phyloP scores from a whole-genome alignment of 1,140 invertebrate genomes.

The Physella acuta region DNA sequence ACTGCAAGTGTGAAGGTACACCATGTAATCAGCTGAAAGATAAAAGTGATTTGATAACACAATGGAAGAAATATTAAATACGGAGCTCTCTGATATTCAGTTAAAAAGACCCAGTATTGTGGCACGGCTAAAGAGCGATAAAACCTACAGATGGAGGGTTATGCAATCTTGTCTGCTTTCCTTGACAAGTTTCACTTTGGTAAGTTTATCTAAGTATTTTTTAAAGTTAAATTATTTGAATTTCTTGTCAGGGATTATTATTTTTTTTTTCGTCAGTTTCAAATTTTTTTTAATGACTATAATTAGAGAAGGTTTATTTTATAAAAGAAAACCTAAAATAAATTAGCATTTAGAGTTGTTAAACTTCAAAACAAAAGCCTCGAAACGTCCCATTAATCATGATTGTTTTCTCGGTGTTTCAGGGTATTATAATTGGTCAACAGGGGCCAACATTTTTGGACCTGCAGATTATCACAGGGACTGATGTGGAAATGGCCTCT shows the following conservation, averaged over 20 bases:
- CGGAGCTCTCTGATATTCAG: too few species aligned
- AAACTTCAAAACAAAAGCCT: not conserved
- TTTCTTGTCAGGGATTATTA: not conserved
- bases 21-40: too few species aligned
- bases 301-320: not conserved
- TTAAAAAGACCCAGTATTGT: too few species aligned
- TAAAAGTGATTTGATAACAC: too few species aligned
- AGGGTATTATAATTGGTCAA: constrained; percentile 36
- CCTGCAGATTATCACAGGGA: constrained; percentile 35
- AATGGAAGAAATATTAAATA: too few species aligned
- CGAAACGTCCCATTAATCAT: not conserved
- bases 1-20: too few species aligned
- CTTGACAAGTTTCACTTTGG: constrained; percentile 6
- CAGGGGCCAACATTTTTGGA: constrained; percentile 38
- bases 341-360: too few species aligned
- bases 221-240: not conserved
- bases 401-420: constrained; percentile 15
- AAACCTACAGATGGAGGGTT: not conserved
- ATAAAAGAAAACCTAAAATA: too few species aligned
- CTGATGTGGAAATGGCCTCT: constrained; percentile 27
- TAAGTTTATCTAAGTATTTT: not conserved
- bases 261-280: not conserved
- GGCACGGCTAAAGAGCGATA: too few species aligned
- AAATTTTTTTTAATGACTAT: not conserved
- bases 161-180: not conserved